Evolutionary conservation across 2,113 vertebrate genomes (phyloP).

Genomic region (Sceloporus tristichus): DNA sequence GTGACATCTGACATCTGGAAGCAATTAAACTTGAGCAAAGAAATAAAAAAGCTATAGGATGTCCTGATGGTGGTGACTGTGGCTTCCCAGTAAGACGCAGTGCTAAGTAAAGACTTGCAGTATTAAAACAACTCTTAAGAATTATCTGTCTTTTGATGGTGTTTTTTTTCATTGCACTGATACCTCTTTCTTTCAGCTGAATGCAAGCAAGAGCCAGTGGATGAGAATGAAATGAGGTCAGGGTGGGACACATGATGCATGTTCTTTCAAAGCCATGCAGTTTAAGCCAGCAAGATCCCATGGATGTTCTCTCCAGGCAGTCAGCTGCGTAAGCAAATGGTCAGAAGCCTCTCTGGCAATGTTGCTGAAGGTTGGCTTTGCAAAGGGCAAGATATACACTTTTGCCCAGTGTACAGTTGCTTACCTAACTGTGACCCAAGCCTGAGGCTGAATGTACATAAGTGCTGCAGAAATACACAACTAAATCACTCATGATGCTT

Average conservation of each 20-base stretch:
- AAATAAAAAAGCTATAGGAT: slow-evolving; percentile 1
- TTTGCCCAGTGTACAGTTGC: too few species aligned
- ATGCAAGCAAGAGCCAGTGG: background rate
- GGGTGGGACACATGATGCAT: background rate
- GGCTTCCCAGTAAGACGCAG: background rate
- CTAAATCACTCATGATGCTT: too few species aligned
- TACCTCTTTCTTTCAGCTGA: too few species aligned
- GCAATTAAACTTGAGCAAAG: slow-evolving; percentile 3
- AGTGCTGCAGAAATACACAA: too few species aligned
- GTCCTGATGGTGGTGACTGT: background rate
- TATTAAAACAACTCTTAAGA: slow-evolving; percentile 14
- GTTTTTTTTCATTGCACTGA: background rate
- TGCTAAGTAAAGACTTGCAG: background rate
- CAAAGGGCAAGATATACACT: too few species aligned
- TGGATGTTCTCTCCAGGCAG: background rate
- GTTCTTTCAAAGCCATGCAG: background rate
- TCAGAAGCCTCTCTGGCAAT: too few species aligned
- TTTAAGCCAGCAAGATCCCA: background rate
- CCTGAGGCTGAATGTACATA: too few species aligned
- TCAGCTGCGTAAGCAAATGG: background rate
- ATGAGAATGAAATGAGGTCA: background rate
- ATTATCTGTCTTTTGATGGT: background rate
- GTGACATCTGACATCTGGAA: slow-evolving; percentile 1
- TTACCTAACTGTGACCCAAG: too few species aligned
- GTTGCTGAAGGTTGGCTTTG: too few species aligned